phyloP scores from a whole-genome alignment of 2,888 invertebrate species.

The Hetaerina titia region DNA sequence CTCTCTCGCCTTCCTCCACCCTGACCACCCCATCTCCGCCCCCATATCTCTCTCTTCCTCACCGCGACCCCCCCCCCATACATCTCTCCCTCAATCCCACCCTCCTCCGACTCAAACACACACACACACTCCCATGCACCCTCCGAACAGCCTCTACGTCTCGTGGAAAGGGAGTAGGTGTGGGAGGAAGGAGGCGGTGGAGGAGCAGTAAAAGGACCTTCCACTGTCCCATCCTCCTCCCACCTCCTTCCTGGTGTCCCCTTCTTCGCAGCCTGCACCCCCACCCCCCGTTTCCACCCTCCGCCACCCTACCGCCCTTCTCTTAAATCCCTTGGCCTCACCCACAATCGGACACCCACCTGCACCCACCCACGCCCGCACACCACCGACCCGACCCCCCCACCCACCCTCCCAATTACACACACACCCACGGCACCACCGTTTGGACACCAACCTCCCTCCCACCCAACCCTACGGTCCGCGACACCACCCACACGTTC shows the following conservation, averaged over 20 bases:
- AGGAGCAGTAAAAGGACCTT: not conserved
- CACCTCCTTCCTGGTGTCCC: not conserved
- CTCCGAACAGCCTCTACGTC: not conserved
- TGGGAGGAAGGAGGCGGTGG: not conserved
- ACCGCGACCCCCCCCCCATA: constrained; percentile 81
- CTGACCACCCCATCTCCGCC: not conserved
- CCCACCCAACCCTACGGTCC: too few species aligned
- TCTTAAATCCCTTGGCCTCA: constrained; percentile 23
- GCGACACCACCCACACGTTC: not conserved
- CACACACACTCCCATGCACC: not conserved
- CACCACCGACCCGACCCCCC: not conserved
- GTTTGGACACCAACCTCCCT: too few species aligned
- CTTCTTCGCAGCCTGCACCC: not conserved
- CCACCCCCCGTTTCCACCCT: not conserved
- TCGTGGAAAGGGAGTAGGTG: not conserved
- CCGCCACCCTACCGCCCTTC: not conserved
- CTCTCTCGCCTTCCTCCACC: not conserved
- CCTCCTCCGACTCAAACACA: not conserved
- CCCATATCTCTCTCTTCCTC: constrained; percentile 73
- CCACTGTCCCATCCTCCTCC: not conserved
- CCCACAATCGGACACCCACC: constrained; percentile 40
- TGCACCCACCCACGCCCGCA: not conserved
- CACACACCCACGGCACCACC: too few species aligned
- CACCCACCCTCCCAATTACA: too few species aligned
- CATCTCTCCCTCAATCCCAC: constrained; percentile 74